A percentile compares a stretch with the other conserved stretches of the same genome.
These are phyloP conservation scores for Drosophila nasuta DNA, from an alignment of 1,140 invertebrate species.

Conservation along the genomic window DNA sequence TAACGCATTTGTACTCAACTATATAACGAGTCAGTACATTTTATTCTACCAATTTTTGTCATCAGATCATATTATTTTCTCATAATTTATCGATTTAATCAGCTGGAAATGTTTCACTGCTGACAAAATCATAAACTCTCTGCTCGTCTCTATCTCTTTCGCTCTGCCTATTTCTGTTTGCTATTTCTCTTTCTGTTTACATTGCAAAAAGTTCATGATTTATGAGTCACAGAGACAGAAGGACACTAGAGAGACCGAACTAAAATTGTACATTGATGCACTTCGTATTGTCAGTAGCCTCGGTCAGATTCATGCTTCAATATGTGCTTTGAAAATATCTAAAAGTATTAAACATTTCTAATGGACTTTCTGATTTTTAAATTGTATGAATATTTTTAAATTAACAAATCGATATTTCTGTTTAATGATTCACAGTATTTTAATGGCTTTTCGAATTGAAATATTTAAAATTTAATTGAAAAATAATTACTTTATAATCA, in stretches of 20 bases:
- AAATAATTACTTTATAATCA: too few species aligned
- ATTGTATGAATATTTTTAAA: not conserved
- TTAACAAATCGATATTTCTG: not conserved
- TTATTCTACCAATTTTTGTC: constrained; percentile 45
- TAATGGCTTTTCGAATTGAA: too few species aligned
- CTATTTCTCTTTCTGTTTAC: constrained; percentile 39
- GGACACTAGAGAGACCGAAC: constrained; percentile 13
- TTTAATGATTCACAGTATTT: not conserved
- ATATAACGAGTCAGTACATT: constrained; percentile 34
- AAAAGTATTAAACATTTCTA: not conserved
- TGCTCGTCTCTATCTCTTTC: constrained; percentile 6
- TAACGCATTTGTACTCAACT: constrained; percentile 43
- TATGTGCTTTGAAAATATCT: not conserved
- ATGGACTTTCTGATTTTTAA: not conserved
- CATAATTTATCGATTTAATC: constrained; percentile 83
- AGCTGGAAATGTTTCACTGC: constrained; percentile 81
- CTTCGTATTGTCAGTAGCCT: constrained; percentile 21
- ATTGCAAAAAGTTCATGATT: constrained; percentile 56
- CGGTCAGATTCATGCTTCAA: not conserved
- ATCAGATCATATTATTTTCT: constrained; percentile 75
- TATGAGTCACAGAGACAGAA: constrained; percentile 37
- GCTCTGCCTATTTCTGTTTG: not conserved
- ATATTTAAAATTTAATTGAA: too few species aligned
- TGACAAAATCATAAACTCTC: constrained; percentile 80
- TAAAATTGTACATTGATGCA: constrained; percentile 32